Percentiles rank a stretch among this genome's conserved stretches.
phyloP scores from a whole-genome alignment of 2,888 invertebrate genomes.

The Tridacna gigas region DNA sequence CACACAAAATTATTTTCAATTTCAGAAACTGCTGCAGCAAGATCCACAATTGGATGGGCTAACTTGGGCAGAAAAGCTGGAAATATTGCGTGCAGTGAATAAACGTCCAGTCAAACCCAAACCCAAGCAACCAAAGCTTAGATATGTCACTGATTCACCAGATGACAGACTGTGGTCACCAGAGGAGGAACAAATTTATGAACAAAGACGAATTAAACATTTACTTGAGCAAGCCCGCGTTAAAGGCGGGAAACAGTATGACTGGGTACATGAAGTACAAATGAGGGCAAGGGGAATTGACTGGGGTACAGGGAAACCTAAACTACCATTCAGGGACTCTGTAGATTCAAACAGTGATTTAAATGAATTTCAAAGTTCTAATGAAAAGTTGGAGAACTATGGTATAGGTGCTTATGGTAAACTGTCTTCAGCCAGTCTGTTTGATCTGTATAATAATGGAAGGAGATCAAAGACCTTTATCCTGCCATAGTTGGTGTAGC shows the following conservation, averaged over 20 bases:
- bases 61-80: constrained; percentile 70
- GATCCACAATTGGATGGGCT: constrained; percentile 62
- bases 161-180: constrained; percentile 49
- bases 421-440: constrained; percentile 35
- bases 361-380: neutral
- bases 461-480: constrained; percentile 45
- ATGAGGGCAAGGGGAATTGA: constrained; percentile 48
- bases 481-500: too few species aligned
- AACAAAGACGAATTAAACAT: constrained; percentile 71
- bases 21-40: constrained; percentile 51
- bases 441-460: constrained; percentile 35
- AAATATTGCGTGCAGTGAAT: constrained; percentile 68
- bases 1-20: neutral
- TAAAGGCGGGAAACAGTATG: constrained; percentile 69
- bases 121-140: constrained; percentile 62
- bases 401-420: constrained; percentile 51
- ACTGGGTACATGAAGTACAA: constrained; percentile 67
- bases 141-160: constrained; percentile 58
- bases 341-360: neutral
- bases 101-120: constrained; percentile 64
- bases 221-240: constrained; percentile 69
- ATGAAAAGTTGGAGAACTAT: constrained; percentile 45
- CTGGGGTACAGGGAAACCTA: constrained; percentile 44
- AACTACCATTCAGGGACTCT: neutral
- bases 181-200: constrained; percentile 67